A percentile compares a stretch with the other conserved stretches of the same genome.
These are phyloP conservation scores for Lypha dubia DNA, from an alignment of 2,888 invertebrate species.

Conservation along the genomic window DNA sequence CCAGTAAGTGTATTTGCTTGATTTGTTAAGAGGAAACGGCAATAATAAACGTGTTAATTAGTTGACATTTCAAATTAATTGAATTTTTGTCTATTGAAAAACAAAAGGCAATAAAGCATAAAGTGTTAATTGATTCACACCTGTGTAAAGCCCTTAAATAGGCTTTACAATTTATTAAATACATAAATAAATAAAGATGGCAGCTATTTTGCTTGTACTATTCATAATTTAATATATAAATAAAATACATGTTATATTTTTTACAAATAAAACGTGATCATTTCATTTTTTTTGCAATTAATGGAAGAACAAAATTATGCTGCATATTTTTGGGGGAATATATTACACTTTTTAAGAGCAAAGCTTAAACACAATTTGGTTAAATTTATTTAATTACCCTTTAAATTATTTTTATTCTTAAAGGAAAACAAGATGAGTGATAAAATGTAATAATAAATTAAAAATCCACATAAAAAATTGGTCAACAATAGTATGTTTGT, in stretches of 20 bases:
- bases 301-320: not conserved
- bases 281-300: not conserved
- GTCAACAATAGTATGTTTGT: too few species aligned
- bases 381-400: too few species aligned
- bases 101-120: conserved; percentile 47
- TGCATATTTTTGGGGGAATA: not conserved
- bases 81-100: conserved; percentile 62
- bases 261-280: not conserved
- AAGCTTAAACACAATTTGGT: not conserved
- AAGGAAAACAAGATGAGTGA: too few species aligned
- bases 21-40: conserved; percentile 55
- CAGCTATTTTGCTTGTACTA: not conserved
- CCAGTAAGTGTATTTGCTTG: conserved; percentile 58
- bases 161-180: not conserved
- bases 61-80: conserved; percentile 81
- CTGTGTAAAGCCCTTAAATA: conserved; percentile 19
- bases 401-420: too few species aligned
- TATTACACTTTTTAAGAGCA: not conserved
- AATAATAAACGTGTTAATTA: conserved; percentile 78
- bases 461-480: too few species aligned
- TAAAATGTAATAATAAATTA: too few species aligned
- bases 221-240: not conserved
- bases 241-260: not conserved
- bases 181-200: not conserved
- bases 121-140: conserved; percentile 72